Conservation (phyloP, 2,888 invertebrate genomes). For the Argyresthia albistria region DNA sequence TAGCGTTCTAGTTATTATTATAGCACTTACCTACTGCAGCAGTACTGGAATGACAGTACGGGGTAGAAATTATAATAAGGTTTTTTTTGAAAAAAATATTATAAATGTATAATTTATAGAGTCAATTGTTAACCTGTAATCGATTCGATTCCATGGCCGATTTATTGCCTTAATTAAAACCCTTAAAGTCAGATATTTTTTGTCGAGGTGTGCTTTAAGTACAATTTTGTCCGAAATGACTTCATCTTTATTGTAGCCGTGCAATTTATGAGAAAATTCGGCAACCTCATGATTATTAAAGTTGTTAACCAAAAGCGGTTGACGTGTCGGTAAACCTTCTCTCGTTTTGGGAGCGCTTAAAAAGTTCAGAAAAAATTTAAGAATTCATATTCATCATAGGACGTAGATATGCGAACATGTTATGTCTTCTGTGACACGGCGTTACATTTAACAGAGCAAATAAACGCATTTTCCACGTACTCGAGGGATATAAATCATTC, state of each 20-base stretch:
- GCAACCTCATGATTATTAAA: slow-evolving; percentile 29
- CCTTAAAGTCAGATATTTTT: slow-evolving; percentile 21
- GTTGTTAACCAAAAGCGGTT: slow-evolving; percentile 16
- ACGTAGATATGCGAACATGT: background rate
- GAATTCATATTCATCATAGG: background rate
- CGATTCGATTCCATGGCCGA: slow-evolving; percentile 21
- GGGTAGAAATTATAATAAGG: too few relatives aligned
- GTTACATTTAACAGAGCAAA: slow-evolving; percentile 2
- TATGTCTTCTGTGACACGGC: background rate
- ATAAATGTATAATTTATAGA: too few relatives aligned
- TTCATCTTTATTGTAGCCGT: slow-evolving; percentile 27
- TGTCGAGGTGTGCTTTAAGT: slow-evolving; percentile 22
- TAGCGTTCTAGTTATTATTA: too few relatives aligned
- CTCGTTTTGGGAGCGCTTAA: slow-evolving; percentile 16
- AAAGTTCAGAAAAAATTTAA: background rate
- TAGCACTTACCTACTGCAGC: too few relatives aligned
- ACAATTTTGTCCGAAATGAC: slow-evolving; percentile 28
- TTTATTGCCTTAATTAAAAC: slow-evolving; percentile 25
- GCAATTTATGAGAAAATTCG: slow-evolving; percentile 27
- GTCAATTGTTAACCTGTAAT: too few relatives aligned
- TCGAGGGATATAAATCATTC: slow-evolving; percentile 1
- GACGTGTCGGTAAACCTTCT: slow-evolving; percentile 16
- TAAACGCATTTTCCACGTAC: background rate
- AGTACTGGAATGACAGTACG: too few relatives aligned
- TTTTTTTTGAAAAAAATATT: too few relatives aligned